phyloP scores from a whole-genome alignment of 2,888 invertebrate species.

The Biston betularia region DNA sequence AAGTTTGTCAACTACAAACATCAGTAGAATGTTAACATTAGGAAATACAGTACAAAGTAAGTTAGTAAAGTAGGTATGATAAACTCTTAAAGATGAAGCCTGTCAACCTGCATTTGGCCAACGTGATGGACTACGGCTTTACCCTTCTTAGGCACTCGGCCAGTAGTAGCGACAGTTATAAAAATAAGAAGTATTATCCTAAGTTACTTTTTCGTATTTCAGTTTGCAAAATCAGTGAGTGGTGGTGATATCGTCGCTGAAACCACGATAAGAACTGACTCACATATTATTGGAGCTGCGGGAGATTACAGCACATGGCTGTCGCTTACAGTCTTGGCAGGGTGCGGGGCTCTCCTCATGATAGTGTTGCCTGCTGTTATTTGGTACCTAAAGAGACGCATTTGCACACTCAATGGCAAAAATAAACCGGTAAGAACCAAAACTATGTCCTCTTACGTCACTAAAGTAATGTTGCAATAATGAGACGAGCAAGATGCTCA shows the following conservation, averaged over 20 bases:
- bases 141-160: too few relatives aligned
- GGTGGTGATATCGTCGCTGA: slow-evolving; percentile 62
- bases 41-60: too few relatives aligned
- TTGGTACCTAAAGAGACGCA: slow-evolving; percentile 70
- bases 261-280: slow-evolving; percentile 59
- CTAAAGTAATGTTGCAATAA: too few relatives aligned
- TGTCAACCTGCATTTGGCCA: too few relatives aligned
- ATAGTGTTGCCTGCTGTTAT: slow-evolving; percentile 58
- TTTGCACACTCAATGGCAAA: slow-evolving; percentile 75
- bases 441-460: background rate
- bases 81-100: too few relatives aligned
- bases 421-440: slow-evolving; percentile 69
- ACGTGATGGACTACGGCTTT: too few relatives aligned
- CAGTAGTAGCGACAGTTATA: too few relatives aligned
- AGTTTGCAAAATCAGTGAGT: slow-evolving; percentile 67
- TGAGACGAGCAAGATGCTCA: too few relatives aligned
- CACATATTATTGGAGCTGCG: slow-evolving; percentile 55
- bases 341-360: slow-evolving; percentile 67
- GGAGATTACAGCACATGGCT: slow-evolving; percentile 58
- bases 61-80: too few relatives aligned
- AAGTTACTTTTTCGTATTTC: slow-evolving; percentile 33
- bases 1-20: background rate
- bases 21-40: too few relatives aligned
- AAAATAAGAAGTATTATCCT: too few relatives aligned
- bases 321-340: slow-evolving; percentile 60